phyloP scores from a whole-genome alignment of 2,113 vertebrate genomes.

The Nyctibius bracteatus region DNA sequence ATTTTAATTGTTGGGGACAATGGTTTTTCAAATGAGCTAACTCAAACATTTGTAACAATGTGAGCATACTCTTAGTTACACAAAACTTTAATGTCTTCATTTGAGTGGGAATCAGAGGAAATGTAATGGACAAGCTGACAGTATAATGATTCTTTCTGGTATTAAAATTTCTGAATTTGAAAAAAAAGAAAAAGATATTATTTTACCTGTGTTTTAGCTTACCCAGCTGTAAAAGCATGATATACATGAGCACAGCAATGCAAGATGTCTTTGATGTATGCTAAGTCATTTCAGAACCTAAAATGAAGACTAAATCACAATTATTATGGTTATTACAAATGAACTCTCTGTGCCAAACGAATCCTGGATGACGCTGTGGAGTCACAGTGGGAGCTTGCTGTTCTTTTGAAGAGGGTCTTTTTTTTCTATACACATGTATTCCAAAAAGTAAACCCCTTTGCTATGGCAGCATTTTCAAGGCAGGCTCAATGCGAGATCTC shows the following conservation, averaged over 20 bases:
- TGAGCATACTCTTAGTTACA: not conserved
- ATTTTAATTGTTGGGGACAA: not conserved
- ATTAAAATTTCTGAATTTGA: not conserved
- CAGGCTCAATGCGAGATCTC: fast-evolving
- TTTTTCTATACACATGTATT: fast-evolving
- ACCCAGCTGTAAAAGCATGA: not conserved
- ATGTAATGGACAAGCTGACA: not conserved
- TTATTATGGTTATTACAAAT: not conserved
- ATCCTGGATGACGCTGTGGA: not conserved
- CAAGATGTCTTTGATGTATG: not conserved
- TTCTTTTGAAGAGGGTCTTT: fast-evolving
- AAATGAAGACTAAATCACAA: not conserved
- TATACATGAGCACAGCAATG: not conserved
- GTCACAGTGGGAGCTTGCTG: not conserved
- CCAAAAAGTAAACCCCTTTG: not conserved
- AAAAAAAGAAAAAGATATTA: not conserved
- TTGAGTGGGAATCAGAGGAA: not conserved
- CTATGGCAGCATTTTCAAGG: not conserved
- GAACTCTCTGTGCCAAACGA: not conserved
- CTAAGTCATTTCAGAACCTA: not conserved
- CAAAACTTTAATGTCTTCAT: fast-evolving
- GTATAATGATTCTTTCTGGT: not conserved
- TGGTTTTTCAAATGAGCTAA: not conserved
- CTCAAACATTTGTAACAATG: not conserved
- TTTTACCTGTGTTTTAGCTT: not conserved